Percentiles rank a stretch among this genome's conserved stretches.
Conservation (phyloP, 2,888 invertebrate species). For the Drosophila peninsularis region DNA sequence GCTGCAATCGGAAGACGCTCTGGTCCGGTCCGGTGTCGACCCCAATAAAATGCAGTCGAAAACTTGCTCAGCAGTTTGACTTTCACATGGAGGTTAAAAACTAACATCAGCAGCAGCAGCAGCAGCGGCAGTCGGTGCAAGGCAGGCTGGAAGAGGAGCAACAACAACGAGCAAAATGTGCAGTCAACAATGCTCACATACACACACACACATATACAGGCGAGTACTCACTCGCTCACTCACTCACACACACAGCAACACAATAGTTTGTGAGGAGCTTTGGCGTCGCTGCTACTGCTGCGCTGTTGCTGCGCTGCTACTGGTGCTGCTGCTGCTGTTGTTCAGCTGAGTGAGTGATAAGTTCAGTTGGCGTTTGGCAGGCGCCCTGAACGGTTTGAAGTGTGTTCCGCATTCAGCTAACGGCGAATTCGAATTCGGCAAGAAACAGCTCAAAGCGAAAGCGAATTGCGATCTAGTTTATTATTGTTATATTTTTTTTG, state of each 20-base stretch:
- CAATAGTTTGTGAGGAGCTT: constrained; percentile 43
- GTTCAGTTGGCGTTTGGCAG: constrained; percentile 75
- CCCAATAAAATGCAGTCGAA: constrained; percentile 54
- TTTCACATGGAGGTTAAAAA: constrained; percentile 30
- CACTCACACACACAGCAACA: constrained; percentile 24
- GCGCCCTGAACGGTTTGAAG: constrained; percentile 70
- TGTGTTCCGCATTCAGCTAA: constrained; percentile 16
- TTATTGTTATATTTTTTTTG: constrained; percentile 16
- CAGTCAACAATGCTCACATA: constrained; percentile 51
- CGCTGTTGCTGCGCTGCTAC: constrained; percentile 2
- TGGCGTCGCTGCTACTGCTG: constrained; percentile 26
- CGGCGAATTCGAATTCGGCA: constrained; percentile 19
- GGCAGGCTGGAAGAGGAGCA: constrained; percentile 2
- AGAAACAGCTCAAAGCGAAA: constrained; percentile 1
- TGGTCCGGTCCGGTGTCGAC: constrained; percentile 33
- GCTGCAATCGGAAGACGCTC: constrained; percentile 49
- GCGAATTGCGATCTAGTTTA: constrained; percentile 37
- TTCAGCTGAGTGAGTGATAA: constrained; percentile 66
- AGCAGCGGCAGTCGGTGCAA: constrained; percentile 10
- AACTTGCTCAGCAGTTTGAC: constrained; percentile 50
- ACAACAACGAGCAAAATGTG: constrained; percentile 55
- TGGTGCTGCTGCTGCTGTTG: constrained; percentile 22
- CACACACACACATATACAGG: constrained; percentile 16
- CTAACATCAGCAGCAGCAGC: constrained; percentile 16
- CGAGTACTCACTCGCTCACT: constrained; percentile 16